Evolutionary conservation across 2,797 vertebrate species (phyloP).

Genomic region (Clarias laeviceps): DNA sequence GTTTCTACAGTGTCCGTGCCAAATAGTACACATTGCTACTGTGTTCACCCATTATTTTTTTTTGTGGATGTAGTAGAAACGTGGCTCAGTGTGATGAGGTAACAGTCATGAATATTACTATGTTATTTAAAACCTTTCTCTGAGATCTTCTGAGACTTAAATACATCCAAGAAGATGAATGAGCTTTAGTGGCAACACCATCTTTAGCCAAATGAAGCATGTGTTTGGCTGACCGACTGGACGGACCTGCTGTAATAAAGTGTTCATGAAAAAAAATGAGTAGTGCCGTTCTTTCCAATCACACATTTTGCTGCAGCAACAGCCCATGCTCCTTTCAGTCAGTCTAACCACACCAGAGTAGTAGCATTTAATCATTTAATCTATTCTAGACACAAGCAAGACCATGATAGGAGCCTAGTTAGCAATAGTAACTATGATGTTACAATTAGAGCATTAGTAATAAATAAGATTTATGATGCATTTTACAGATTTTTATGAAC

Average conservation of each 20-base stretch:
- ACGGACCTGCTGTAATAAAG: background rate
- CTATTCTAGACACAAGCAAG: background rate
- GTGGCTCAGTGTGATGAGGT: no score
- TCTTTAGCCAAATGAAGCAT: constrained; percentile 20
- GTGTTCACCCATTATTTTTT: no score
- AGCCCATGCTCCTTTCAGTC: constrained; percentile 34
- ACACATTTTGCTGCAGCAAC: background rate
- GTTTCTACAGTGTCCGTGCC: no score
- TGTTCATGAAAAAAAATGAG: background rate
- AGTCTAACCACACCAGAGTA: background rate
- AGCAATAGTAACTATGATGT: constrained; percentile 1
- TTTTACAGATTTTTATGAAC: constrained; percentile 30
- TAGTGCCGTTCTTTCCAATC: background rate
- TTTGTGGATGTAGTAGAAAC: no score
- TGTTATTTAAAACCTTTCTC: constrained; percentile 45
- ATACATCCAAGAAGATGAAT: constrained; percentile 8
- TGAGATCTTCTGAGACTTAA: constrained; percentile 54
- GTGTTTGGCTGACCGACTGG: background rate
- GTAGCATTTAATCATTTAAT: background rate
- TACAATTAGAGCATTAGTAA: background rate
- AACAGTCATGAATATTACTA: constrained; percentile 13
- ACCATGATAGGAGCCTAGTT: background rate
- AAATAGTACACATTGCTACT: no score
- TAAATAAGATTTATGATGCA: background rate
- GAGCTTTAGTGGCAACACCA: background rate